These are phyloP conservation scores for Cyanoderma ruficeps DNA, from an alignment of 2,113 vertebrate species.

Conservation along the genomic window DNA sequence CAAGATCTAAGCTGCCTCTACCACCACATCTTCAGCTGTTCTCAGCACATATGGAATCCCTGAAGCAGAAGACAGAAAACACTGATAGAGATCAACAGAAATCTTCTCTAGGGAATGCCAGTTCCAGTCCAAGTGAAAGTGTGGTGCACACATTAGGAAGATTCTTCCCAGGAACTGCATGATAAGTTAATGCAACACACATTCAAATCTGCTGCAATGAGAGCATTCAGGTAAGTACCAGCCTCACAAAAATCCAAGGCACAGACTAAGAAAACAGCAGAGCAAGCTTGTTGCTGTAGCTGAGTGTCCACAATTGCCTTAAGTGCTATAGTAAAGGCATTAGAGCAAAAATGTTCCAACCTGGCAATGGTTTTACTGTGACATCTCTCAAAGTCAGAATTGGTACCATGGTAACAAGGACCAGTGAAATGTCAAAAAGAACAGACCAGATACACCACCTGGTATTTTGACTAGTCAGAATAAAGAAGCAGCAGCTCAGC, in stretches of 20 bases:
- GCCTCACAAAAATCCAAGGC: not conserved
- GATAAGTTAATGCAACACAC: not conserved
- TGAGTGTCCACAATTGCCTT: not conserved
- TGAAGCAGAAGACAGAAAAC: not conserved
- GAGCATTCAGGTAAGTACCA: not conserved
- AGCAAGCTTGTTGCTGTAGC: not conserved
- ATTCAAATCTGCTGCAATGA: not conserved
- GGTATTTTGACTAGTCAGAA: not conserved
- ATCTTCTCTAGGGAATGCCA: not conserved
- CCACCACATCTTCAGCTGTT: not conserved
- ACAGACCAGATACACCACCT: not conserved
- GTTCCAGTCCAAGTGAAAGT: not conserved
- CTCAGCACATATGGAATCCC: not conserved
- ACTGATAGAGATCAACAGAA: not conserved
- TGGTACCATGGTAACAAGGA: constrained; percentile 14
- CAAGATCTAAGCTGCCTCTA: not conserved
- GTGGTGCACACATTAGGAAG: not conserved
- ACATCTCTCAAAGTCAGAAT: not conserved
- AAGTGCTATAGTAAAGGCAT: not conserved
- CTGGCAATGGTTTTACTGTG: not conserved
- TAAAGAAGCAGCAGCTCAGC: not conserved
- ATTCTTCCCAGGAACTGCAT: not conserved
- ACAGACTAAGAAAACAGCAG: not conserved
- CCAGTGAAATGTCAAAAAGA: constrained; percentile 13
- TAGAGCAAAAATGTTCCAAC: not conserved